Conservation (phyloP, 2,888 invertebrate genomes). For the Megaustenia siamemsis region DNA sequence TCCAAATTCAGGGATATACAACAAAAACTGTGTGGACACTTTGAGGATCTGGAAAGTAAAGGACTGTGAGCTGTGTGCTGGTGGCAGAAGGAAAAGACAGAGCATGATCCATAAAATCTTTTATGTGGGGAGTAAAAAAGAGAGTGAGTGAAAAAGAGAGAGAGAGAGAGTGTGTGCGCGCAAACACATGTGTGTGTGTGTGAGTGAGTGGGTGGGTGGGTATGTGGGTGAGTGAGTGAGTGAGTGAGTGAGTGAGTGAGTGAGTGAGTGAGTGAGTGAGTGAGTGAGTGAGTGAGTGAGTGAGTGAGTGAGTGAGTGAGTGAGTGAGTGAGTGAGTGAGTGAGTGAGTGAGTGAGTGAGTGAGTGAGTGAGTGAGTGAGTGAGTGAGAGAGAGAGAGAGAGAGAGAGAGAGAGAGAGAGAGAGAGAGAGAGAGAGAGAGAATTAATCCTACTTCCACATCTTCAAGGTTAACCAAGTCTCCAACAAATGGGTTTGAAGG, state of each 20-base stretch:
- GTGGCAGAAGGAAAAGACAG: no score
- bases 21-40: no score
- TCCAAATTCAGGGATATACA: no score
- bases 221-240: no score
- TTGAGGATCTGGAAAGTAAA: no score
- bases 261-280: slow-evolving; percentile 29
- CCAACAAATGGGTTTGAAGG: no score
- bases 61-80: no score
- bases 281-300: not conserved
- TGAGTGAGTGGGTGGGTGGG: no score
- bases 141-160: no score
- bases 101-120: not conserved
- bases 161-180: not conserved
- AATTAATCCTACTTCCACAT: not conserved
- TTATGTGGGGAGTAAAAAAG: not conserved
- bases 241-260: slow-evolving; percentile 2
- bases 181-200: no score
- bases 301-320: slow-evolving; percentile 6
- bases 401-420: slow-evolving; percentile 11
- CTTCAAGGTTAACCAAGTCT: no score
- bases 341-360: not conserved
- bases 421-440: not conserved
- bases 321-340: not conserved
- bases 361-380: slow-evolving; percentile 8
- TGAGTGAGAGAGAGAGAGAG: not conserved